phyloP scores from a whole-genome alignment of 2,888 invertebrate genomes.

The Oxystoma pomonae region DNA sequence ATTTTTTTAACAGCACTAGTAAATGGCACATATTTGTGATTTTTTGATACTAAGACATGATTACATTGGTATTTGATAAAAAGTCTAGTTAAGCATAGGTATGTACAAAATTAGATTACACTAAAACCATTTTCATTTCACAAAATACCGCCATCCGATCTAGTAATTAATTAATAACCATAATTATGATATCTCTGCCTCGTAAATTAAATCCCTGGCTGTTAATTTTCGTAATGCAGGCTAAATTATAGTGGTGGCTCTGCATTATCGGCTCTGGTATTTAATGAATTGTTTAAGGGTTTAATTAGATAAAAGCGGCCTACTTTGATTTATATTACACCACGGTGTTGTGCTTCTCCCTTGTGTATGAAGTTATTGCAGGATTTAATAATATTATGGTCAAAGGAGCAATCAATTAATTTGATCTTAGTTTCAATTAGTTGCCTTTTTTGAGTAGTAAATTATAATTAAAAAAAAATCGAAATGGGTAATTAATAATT shows the following conservation, averaged over 20 bases:
- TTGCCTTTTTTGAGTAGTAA: too few species aligned
- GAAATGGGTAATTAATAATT: too few species aligned
- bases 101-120: too few species aligned
- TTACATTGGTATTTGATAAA: too few species aligned
- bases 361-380: not conserved
- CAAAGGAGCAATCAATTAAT: not conserved
- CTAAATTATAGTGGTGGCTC: constrained; percentile 15
- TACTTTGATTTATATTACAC: constrained; percentile 23
- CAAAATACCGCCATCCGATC: too few species aligned
- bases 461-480: too few species aligned
- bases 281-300: constrained; percentile 30
- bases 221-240: constrained; percentile 26
- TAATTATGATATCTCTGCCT: not conserved
- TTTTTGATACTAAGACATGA: too few species aligned
- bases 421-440: not conserved
- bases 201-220: constrained; percentile 18
- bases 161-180: too few species aligned
- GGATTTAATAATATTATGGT: not conserved
- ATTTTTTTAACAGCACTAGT: too few species aligned
- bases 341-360: not conserved
- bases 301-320: constrained; percentile 33
- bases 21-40: too few species aligned
- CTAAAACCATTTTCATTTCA: too few species aligned
- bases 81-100: too few species aligned
- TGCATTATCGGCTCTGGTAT: constrained; percentile 14